Base-by-base conservation (phyloP, 1,140 invertebrate genomes). In the Heliothis subflexa region DNA sequence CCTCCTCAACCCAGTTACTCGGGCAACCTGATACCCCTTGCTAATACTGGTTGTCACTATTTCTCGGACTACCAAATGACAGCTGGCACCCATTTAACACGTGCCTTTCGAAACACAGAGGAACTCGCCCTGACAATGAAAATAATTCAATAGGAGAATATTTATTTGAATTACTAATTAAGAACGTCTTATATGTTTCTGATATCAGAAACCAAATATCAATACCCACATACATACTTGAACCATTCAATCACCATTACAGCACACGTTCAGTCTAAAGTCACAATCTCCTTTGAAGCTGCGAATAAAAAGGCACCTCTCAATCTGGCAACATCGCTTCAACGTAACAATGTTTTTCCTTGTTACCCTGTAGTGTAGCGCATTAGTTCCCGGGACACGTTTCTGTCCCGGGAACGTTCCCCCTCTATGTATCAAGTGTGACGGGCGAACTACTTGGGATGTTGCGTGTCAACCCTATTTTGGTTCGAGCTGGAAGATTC, bases 391-490 rank as follows among this genome's bases (percentile, higher is more conserved):
- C 64, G 64, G 64, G 21, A 18, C 64, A 68, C 64, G 64, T 68
- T 21, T 16, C 21, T 50, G 47, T 68, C 45, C 47, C 64, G 64
- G 64, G 16, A 25, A 50, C 21, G 64, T 68, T 18, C 64, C 62
- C 62, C 18, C 64, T 21, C 64, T 68, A 68, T 68, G 64, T 47
- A 68, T 68, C 64, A 68, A 68, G 64, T 68, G 64, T 68, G 47
- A 68, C 64, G 64, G 64, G 47, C 25, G 57, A 64, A 64, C 61
- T n/a, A 47, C 61, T 47, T 64, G 40, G n/a, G 61, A 16, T 64
- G 33, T 64, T 18, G 40, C 28, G 16, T 64, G 16, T n/a, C 13
- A n/a, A 40, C 28, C 40, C 59, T 62, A 62, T 62, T 62, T 62
- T 62, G 33, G 28, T 62, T 62, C 33, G 33, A 40, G 33, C 33